Conservation (phyloP, 2,113 vertebrate genomes). For the Podilymbus podiceps region DNA sequence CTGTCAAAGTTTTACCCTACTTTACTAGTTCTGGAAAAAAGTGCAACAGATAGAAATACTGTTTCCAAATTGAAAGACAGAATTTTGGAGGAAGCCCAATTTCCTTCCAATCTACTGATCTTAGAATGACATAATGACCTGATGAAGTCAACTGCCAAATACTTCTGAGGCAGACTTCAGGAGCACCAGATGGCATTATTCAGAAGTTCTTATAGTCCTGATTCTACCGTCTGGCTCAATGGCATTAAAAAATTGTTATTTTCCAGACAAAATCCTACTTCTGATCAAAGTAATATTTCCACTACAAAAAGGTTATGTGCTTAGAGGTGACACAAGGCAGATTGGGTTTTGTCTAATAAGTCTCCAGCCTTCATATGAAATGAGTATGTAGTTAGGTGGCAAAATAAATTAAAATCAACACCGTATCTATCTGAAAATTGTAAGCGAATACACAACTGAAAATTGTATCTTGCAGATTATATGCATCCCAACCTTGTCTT, state of each 20-base stretch:
- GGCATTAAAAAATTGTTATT: not conserved
- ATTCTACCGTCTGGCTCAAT: not conserved
- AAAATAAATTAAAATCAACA: not conserved
- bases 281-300: not conserved
- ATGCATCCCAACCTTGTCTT: not conserved
- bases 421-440: not conserved
- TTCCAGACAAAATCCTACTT: not conserved
- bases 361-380: not conserved
- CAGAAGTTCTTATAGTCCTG: not conserved
- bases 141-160: constrained; percentile 33
- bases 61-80: constrained; percentile 19
- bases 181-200: constrained; percentile 48
- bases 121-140: constrained; percentile 38
- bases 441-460: not conserved
- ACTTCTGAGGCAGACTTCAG: constrained; percentile 26
- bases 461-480: not conserved
- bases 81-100: constrained; percentile 20
- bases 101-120: constrained; percentile 44
- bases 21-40: not conserved
- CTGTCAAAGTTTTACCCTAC: not conserved
- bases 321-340: not conserved
- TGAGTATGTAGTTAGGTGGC: not conserved
- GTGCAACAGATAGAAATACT: not conserved
- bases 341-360: not conserved
- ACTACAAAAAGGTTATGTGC: not conserved